Percentiles rank a stretch among this genome's conserved stretches.
Evolutionary conservation across 2,888 invertebrate genomes (phyloP).

Genomic region (Pasiphila rectangulata): DNA sequence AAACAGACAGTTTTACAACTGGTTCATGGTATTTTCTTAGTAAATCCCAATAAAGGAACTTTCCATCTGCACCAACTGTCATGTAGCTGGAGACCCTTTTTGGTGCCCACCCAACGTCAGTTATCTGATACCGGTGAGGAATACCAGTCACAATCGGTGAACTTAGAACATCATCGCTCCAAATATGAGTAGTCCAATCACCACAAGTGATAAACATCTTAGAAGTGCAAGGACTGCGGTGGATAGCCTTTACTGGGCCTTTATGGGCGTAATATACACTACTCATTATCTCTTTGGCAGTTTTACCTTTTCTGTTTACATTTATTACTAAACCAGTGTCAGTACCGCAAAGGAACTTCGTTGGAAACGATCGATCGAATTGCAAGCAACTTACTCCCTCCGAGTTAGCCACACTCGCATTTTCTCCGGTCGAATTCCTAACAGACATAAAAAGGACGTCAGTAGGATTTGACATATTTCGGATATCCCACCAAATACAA

Average conservation of each 20-base stretch:
- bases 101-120: conserved; percentile 55
- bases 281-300: conserved; percentile 80
- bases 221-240: conserved; percentile 83
- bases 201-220: conserved; percentile 85
- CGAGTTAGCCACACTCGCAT: conserved; percentile 66
- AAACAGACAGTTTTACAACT: conserved; percentile 82
- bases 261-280: conserved; percentile 78
- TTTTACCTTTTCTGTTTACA: conserved; percentile 85
- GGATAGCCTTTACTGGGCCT: conserved; percentile 81
- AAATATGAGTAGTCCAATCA: conserved; percentile 83
- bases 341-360: conserved; percentile 68
- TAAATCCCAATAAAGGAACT: conserved; percentile 89
- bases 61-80: conserved; percentile 78
- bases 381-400: conserved; percentile 83
- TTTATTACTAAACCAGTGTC: conserved; percentile 69
- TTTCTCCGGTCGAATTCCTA: conserved; percentile 63
- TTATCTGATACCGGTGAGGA: conserved; percentile 43
- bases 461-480: conserved; percentile 79
- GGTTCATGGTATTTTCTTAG: conserved; percentile 85
- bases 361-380: conserved; percentile 84
- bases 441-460: conserved; percentile 83
- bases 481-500: conserved; percentile 84
- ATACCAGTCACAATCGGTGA: conserved; percentile 53
- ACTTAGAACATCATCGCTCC: conserved; percentile 83
- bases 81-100: conserved; percentile 61